Percentiles rank a stretch among this genome's conserved stretches.
phyloP scores from a whole-genome alignment of 2,113 vertebrate genomes.

The Ctenodactylus gundi region DNA sequence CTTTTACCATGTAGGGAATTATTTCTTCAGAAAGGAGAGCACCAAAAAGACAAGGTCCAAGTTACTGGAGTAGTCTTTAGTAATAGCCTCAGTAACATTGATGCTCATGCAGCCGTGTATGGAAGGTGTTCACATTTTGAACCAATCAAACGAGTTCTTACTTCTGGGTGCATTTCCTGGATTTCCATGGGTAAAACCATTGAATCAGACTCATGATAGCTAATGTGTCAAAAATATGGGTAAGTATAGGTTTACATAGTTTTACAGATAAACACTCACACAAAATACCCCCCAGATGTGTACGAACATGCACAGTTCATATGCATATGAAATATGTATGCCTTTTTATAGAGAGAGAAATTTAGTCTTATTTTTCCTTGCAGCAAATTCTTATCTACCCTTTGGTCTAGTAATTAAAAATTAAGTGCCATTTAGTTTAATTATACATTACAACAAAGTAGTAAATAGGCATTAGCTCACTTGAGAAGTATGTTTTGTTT shows the following conservation, averaged over 20 bases:
- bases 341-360: background rate
- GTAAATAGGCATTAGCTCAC: constrained; percentile 68
- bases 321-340: background rate
- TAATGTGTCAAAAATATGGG: background rate
- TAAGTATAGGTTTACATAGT: background rate
- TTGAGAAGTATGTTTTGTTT: constrained; percentile 70
- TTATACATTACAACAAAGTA: constrained; percentile 66
- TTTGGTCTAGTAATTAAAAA: constrained; percentile 74
- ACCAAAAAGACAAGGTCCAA: background rate
- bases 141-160: background rate
- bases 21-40: background rate
- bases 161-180: background rate
- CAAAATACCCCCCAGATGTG: background rate
- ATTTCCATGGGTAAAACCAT: background rate
- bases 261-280: background rate
- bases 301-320: background rate
- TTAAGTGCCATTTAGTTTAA: constrained; percentile 75
- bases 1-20: background rate
- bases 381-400: constrained; percentile 64
- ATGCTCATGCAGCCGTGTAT: background rate
- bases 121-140: background rate
- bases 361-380: constrained; percentile 50
- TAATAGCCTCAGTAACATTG: background rate
- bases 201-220: background rate
- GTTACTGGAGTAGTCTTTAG: background rate